Percentiles rank a stretch among this genome's conserved stretches.
These are phyloP conservation scores for Laodelphax striatellus DNA, from an alignment of 1,140 invertebrate species.

Conservation along the genomic window DNA sequence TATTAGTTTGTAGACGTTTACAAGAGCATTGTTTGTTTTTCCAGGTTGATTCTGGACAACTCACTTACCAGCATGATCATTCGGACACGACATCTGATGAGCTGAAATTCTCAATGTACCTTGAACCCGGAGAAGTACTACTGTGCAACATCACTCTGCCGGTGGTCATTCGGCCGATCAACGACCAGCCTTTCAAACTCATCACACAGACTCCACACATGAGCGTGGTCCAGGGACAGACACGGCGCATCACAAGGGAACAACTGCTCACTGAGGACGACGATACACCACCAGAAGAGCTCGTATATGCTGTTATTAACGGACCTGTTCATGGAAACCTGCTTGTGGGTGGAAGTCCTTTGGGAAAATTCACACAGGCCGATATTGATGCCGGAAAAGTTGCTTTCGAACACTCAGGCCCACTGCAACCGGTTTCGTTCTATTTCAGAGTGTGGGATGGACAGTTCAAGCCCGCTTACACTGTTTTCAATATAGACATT, in stretches of 20 bases:
- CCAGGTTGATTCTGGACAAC: conserved; percentile 57
- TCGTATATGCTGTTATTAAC: conserved; percentile 78
- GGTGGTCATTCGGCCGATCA: conserved; percentile 72
- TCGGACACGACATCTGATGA: conserved; percentile 65
- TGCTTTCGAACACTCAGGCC: conserved; percentile 74
- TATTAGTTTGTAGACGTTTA: conserved; percentile 12
- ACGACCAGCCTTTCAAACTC: conserved; percentile 79
- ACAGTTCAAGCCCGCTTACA: conserved; percentile 67
- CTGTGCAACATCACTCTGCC: conserved; percentile 69
- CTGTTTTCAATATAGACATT: conserved; percentile 73
- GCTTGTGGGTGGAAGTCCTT: conserved; percentile 34
- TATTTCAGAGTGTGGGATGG: conserved; percentile 88
- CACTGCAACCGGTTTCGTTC: conserved; percentile 63
- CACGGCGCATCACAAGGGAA: conserved; percentile 61
- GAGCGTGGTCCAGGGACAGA: conserved; percentile 66
- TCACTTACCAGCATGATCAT: conserved; percentile 81
- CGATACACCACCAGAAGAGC: conserved; percentile 68
- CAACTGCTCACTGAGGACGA: conserved; percentile 76
- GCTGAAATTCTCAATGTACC: conserved; percentile 59
- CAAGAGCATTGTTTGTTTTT: neutral
- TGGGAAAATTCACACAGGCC: conserved; percentile 67
- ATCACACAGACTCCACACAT: conserved; percentile 63
- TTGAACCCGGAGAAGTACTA: conserved; percentile 58
- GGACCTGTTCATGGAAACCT: conserved; percentile 51
- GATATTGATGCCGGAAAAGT: conserved; percentile 77